phyloP scores from a whole-genome alignment of 2,888 invertebrate species.

The Volucella inanis region DNA sequence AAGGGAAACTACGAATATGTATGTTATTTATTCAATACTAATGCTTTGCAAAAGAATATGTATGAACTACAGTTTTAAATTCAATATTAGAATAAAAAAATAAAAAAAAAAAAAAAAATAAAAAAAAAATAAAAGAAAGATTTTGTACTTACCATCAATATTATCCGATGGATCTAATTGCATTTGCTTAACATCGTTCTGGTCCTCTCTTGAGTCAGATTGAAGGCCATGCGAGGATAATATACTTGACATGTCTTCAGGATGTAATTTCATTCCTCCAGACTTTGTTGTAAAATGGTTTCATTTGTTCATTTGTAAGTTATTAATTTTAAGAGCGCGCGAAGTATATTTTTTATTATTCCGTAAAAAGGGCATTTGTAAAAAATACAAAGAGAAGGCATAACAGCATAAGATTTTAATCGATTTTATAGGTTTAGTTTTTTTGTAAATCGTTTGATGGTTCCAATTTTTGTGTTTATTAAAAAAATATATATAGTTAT shows the following conservation, averaged over 20 bases:
- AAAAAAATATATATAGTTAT: not conserved
- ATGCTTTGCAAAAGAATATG: conserved; percentile 57
- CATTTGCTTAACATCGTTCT: conserved; percentile 84
- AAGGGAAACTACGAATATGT: conserved; percentile 29
- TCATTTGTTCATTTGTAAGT: conserved; percentile 8
- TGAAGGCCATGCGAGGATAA: conserved; percentile 86
- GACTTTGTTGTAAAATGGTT: conserved; percentile 71
- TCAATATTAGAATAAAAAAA: conserved; percentile 25
- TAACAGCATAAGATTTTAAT: not conserved
- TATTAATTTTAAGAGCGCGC: not conserved
- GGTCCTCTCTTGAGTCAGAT: conserved; percentile 84
- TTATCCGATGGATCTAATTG: conserved; percentile 89
- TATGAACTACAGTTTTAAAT: conserved; percentile 56
- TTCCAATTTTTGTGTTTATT: conserved; percentile 23
- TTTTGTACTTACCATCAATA: conserved; percentile 88
- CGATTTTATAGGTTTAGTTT: not conserved
- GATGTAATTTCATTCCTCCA: conserved; percentile 82
- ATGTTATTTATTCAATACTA: conserved; percentile 66
- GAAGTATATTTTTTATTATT: conserved; percentile 1
- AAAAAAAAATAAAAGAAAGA: conserved; percentile 33
- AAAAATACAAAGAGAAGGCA: conserved; percentile 1
- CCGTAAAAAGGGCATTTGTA: not conserved
- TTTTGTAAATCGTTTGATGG: conserved; percentile 39
- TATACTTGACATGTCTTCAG: conserved; percentile 87
- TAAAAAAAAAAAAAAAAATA: conserved; percentile 20